Conservation (phyloP, 1,140 invertebrate genomes). For the Megalonaias nervosa region DNA sequence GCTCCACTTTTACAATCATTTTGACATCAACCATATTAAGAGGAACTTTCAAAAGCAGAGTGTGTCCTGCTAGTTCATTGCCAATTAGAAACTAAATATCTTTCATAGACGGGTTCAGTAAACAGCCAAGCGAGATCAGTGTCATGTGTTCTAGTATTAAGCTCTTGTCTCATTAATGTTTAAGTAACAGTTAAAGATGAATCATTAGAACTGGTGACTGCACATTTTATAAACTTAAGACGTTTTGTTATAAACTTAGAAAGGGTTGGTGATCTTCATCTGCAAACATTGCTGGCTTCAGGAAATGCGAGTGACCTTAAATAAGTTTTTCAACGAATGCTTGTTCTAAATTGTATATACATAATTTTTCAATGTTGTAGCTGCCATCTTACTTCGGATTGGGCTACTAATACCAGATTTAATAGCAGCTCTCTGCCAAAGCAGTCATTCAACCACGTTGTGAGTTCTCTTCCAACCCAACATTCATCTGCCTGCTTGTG, state of each 20-base stretch:
- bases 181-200: too few relatives aligned
- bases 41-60: neutral
- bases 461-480: constrained; percentile 15
- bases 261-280: too few relatives aligned
- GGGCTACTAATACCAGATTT: constrained; percentile 15
- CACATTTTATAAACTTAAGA: too few relatives aligned
- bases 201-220: too few relatives aligned
- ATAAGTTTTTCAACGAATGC: constrained; percentile 16
- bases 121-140: too few relatives aligned
- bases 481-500: constrained; percentile 4
- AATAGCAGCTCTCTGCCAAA: constrained; percentile 20
- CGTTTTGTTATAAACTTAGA: too few relatives aligned
- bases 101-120: too few relatives aligned
- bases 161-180: too few relatives aligned
- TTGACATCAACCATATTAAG: neutral
- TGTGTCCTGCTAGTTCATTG: constrained; percentile 1
- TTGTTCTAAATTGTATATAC: constrained; percentile 25
- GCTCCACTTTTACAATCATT: neutral
- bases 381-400: constrained; percentile 3
- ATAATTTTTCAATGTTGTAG: constrained; percentile 3
- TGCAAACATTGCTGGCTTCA: too few relatives aligned
- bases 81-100: neutral
- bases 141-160: too few relatives aligned
- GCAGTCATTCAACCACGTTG: constrained; percentile 14
- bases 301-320: neutral